Conservation (phyloP, 2,888 invertebrate genomes). For the Andrena trimmerana region DNA sequence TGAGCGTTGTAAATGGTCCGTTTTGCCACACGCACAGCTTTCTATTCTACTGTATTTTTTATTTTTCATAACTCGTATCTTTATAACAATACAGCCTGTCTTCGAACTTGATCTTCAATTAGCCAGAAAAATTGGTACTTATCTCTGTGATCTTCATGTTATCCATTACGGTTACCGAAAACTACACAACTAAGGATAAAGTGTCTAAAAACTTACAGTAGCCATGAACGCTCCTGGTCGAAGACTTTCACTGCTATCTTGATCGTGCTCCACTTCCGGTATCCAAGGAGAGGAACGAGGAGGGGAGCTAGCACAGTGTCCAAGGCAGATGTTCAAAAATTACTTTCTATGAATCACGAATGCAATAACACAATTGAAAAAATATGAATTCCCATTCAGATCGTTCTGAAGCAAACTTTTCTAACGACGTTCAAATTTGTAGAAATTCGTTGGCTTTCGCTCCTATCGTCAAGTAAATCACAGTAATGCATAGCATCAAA, state of each 20-base stretch:
- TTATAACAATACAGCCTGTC: neutral
- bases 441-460: neutral
- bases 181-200: neutral
- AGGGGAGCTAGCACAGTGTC: slow-evolving; percentile 1
- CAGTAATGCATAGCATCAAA: no score
- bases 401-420: no score
- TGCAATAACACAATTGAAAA: neutral
- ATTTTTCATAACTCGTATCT: neutral
- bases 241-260: slow-evolving; percentile 75
- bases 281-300: slow-evolving; percentile 38
- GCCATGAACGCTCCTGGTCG: slow-evolving; percentile 55
- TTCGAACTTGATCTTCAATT: neutral
- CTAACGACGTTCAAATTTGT: neutral
- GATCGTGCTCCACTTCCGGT: slow-evolving; percentile 65
- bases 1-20: neutral
- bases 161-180: neutral
- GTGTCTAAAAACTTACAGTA: slow-evolving; percentile 36
- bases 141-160: neutral
- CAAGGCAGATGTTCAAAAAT: neutral
- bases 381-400: no score
- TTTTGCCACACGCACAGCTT: neutral
- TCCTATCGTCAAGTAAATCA: no score
- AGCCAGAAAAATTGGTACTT: neutral
- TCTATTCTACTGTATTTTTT: slow-evolving; percentile 3
- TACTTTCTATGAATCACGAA: slow-evolving; percentile 19